Percentiles rank a stretch among this genome's conserved stretches.
These are phyloP conservation scores for Apamea epomidion DNA, from an alignment of 2,888 invertebrate species.

Conservation along the genomic window DNA sequence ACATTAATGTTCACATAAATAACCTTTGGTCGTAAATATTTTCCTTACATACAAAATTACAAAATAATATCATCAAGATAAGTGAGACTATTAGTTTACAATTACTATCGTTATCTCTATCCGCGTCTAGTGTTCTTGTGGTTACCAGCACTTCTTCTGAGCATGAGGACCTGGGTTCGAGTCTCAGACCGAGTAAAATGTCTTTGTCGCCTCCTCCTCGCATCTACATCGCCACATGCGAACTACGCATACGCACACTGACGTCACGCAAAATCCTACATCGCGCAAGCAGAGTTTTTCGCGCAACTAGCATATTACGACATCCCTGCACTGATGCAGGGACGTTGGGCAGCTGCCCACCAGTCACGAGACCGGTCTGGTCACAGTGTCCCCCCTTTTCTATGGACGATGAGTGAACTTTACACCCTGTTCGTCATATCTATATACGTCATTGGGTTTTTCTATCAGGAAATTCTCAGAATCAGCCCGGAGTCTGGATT, in stretches of 20 bases:
- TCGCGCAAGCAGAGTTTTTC: neutral
- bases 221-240: neutral
- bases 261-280: neutral
- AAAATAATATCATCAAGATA: constrained; percentile 13
- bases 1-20: neutral
- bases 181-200: neutral
- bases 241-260: neutral
- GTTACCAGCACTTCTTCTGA: neutral
- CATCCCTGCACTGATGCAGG: neutral
- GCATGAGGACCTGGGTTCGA: neutral
- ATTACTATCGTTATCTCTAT: constrained; percentile 19
- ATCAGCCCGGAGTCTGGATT: too few relatives aligned
- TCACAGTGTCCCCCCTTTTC: too few relatives aligned
- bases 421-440: too few relatives aligned
- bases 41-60: constrained; percentile 13
- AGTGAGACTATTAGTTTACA: neutral
- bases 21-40: constrained; percentile 21
- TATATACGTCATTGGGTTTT: too few relatives aligned
- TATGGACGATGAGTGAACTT: too few relatives aligned
- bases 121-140: neutral
- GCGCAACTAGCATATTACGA: neutral
- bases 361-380: neutral
- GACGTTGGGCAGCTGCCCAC: neutral
- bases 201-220: neutral
- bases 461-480: too few relatives aligned